Percentiles rank a stretch among this genome's conserved stretches.
Evolutionary conservation across 2,888 invertebrate species (phyloP).

Genomic region (Malthinus seriepunctatus): DNA sequence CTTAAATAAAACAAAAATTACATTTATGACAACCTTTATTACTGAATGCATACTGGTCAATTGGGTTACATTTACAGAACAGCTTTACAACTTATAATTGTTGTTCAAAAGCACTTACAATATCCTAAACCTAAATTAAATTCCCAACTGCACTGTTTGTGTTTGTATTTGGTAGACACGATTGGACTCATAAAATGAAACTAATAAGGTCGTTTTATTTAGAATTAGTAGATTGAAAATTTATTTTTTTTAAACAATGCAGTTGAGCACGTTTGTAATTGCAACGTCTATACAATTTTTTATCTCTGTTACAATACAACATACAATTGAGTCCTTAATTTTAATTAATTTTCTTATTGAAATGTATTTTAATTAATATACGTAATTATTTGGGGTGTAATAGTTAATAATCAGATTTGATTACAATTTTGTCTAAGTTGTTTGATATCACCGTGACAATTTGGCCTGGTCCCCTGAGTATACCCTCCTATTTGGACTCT

Average conservation of each 20-base stretch:
- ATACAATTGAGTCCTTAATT: constrained; percentile 53
- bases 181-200: constrained; percentile 27
- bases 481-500: constrained; percentile 46
- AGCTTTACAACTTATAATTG: constrained; percentile 53
- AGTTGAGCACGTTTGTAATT: constrained; percentile 40
- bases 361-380: constrained; percentile 48
- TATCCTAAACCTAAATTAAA: constrained; percentile 53
- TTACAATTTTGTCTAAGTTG: constrained; percentile 53
- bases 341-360: constrained; percentile 48
- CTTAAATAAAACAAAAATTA: constrained; percentile 36
- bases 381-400: constrained; percentile 45
- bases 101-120: constrained; percentile 57
- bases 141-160: constrained; percentile 47
- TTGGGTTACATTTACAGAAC: constrained; percentile 58
- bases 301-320: constrained; percentile 42
- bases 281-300: constrained; percentile 30
- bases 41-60: constrained; percentile 62
- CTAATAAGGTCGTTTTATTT: constrained; percentile 37
- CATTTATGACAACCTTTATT: constrained; percentile 62
- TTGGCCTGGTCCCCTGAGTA: constrained; percentile 60
- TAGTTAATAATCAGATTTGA: constrained; percentile 49
- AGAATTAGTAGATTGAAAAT: constrained; percentile 41
- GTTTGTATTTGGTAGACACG: constrained; percentile 24
- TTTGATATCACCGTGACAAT: constrained; percentile 58
- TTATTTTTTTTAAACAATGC: constrained; percentile 43